These are phyloP conservation scores for Burhinus oedicnemus DNA, from an alignment of 2,113 vertebrate genomes.

Conservation along the genomic window DNA sequence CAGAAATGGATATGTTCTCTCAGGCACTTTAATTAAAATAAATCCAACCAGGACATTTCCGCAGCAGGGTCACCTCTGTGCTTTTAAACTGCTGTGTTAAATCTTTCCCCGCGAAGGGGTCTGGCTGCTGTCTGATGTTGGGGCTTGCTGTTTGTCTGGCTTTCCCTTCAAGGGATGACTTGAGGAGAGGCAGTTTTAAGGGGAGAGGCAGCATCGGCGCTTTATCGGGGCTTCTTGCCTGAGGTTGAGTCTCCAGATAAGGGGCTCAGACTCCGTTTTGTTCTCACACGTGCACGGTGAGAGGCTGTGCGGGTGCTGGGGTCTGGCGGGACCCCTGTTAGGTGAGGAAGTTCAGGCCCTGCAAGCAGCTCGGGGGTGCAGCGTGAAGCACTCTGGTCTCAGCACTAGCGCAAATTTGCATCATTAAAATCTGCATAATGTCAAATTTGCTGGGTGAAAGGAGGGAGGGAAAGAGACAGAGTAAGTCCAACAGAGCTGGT, in stretches of 20 bases:
- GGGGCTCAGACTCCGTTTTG: neutral
- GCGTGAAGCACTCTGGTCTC: too few relatives aligned
- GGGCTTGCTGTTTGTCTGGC: neutral
- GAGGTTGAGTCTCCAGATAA: too few relatives aligned
- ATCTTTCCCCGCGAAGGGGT: rapidly evolving
- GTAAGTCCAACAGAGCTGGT: too few relatives aligned
- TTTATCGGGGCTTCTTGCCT: neutral
- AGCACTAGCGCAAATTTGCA: too few relatives aligned
- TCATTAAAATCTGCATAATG: too few relatives aligned
- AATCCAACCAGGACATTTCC: neutral
- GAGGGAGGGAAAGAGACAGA: too few relatives aligned
- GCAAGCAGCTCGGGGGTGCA: too few relatives aligned
- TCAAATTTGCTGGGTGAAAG: too few relatives aligned
- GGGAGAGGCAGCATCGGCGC: rapidly evolving
- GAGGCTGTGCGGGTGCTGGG: too few relatives aligned
- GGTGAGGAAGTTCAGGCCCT: too few relatives aligned
- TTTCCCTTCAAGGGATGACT: neutral
- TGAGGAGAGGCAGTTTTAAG: neutral
- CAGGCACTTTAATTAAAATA: neutral
- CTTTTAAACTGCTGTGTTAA: neutral
- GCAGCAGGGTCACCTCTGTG: neutral
- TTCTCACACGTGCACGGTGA: too few relatives aligned
- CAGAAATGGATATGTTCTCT: neutral
- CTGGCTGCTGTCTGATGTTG: neutral
- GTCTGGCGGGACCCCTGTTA: too few relatives aligned